Evolutionary conservation across 2,113 vertebrate species (phyloP), one percentile per base, ranked within the genome.

Genomic region (Lutjanus erythropterus): DNA sequence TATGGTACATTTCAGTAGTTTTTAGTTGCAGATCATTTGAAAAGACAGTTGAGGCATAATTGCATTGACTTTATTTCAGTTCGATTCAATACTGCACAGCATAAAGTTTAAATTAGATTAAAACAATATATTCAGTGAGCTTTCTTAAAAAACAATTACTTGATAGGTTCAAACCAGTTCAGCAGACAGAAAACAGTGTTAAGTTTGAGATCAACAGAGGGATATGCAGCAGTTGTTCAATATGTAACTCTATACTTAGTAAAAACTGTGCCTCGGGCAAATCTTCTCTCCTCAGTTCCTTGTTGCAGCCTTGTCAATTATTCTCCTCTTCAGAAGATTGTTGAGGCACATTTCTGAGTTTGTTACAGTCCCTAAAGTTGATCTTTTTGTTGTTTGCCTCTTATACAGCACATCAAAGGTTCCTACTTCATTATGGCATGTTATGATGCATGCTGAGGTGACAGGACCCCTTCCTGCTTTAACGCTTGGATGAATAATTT

Each of bases 401-500:
- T 66, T 64, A 42, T 16, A 41, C 61, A 21, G 15, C 10, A 33
- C 66, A 75, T 75, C 39, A 78, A 62, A 73, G 23, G 27, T 61
- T 71, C 66, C 55, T 29, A 35, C 42, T 74, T 68, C 78, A 72
- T 65, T 44, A 56, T 66, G 10, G 18, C 12, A 21, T 49, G 35
- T 37, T 37, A 10, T 71, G 59, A 55, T 71, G 59, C 55, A 5
- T 25, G 46, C 71, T 31, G 75, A 78, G 52, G 39, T 78, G 81
- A 82, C 64, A 60, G 47, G 23, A n/a, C 12, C 41, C 21, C 46
- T 33, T 47, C 25, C 19, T 52, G 53, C 52, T 15, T 39, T 14
- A 50, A 82, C 61, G 53, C 14, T 61, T 5, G 11, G 42, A 60
- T 52, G 21, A 75, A 18, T 75, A 31, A 84, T 78, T 72, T 59